phyloP scores from a whole-genome alignment of 2,113 vertebrate species.

The Anhinga rufa region DNA sequence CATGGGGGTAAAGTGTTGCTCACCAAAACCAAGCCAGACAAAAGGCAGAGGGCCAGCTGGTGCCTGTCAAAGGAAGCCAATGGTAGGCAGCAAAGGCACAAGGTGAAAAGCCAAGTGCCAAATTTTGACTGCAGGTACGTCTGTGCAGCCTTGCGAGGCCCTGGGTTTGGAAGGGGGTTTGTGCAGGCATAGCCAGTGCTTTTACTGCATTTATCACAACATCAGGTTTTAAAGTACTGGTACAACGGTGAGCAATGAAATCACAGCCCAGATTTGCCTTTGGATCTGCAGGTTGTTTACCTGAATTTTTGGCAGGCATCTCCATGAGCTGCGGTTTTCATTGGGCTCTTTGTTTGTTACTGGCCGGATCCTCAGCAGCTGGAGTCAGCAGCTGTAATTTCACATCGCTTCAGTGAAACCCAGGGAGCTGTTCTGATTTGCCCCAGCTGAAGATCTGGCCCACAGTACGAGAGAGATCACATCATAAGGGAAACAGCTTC shows the following conservation, averaged over 20 bases:
- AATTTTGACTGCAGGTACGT: not conserved
- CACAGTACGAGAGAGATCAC: not conserved
- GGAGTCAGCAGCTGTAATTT: constrained; percentile 14
- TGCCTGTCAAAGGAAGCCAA: not conserved
- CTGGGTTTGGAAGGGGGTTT: not conserved
- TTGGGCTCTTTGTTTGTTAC: not conserved
- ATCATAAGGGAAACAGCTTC: not conserved
- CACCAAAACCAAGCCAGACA: not conserved
- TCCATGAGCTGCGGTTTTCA: not conserved
- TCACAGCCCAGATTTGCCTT: not conserved
- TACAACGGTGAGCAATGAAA: not conserved
- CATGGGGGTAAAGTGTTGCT: not conserved
- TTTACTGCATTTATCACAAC: not conserved
- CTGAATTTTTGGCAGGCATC: not conserved
- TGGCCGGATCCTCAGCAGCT: not conserved
- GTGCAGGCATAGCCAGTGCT: not conserved
- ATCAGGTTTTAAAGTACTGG: not conserved
- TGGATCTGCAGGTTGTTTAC: not conserved
- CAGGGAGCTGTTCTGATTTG: not conserved
- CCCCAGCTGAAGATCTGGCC: constrained; percentile 15
- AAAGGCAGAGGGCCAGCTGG: not conserved
- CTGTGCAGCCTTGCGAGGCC: not conserved
- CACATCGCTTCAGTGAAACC: not conserved
- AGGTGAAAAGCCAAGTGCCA: not conserved
- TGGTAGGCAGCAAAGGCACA: rapidly evolving